Evolutionary conservation across 2,888 invertebrate species (phyloP).

Genomic region (Apotomis turbidana): DNA sequence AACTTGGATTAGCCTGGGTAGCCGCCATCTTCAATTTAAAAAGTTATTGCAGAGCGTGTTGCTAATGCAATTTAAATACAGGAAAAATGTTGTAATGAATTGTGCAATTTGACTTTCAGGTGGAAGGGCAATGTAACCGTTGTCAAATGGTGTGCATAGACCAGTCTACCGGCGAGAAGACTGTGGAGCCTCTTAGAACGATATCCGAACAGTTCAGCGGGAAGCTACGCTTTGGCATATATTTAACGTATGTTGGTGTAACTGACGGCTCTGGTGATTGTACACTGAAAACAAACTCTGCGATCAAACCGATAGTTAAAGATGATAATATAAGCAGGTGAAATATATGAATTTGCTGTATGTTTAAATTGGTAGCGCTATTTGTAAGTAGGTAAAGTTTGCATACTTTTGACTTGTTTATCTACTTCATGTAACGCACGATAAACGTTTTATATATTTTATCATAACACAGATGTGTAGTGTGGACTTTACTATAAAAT

Average conservation of each 20-base stretch:
- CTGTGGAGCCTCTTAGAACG: constrained; percentile 90
- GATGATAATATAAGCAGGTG: constrained; percentile 69
- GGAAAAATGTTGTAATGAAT: constrained; percentile 6
- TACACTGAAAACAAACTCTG: constrained; percentile 54
- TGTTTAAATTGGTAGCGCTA: neutral
- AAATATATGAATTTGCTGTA: constrained; percentile 43
- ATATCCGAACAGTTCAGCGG: constrained; percentile 89
- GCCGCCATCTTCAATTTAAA: too few species aligned
- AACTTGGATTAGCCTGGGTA: too few species aligned
- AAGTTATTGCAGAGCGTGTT: too few species aligned
- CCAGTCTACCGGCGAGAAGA: constrained; percentile 91
- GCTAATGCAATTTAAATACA: too few species aligned
- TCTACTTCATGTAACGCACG: neutral
- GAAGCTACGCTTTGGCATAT: constrained; percentile 92
- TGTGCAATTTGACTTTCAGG: constrained; percentile 71
- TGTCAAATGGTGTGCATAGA: constrained; percentile 99
- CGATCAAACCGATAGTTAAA: constrained; percentile 59
- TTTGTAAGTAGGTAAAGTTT: neutral
- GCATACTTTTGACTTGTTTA: neutral
- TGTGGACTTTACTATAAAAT: neutral
- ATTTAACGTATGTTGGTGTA: constrained; percentile 82
- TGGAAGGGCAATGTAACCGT: constrained; percentile 91
- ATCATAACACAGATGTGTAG: too few species aligned
- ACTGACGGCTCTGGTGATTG: constrained; percentile 60
- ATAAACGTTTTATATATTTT: too few species aligned